Evolutionary conservation across 2,888 invertebrate genomes (phyloP).

Genomic region (Amaurobius ferox): DNA sequence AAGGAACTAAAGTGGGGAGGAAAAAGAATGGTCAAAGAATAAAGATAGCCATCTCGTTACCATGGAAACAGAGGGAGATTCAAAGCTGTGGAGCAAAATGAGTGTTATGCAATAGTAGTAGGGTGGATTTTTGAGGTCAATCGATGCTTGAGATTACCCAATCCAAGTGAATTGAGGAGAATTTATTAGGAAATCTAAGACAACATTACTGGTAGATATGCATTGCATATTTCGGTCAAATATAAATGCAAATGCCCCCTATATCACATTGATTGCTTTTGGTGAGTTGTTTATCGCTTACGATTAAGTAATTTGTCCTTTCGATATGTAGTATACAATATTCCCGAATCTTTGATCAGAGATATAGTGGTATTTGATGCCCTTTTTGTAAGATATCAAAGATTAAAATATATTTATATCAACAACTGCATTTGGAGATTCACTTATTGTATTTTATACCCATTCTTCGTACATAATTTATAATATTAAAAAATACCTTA

Average conservation of each 20-base stretch:
- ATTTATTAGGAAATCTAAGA: background rate
- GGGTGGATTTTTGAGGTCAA: conserved; percentile 3
- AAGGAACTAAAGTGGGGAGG: background rate
- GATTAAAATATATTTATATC: too few species aligned
- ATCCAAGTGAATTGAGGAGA: background rate
- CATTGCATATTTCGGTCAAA: background rate
- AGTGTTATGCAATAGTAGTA: background rate
- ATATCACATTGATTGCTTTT: too few species aligned
- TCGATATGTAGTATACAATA: too few species aligned
- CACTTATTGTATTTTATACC: too few species aligned
- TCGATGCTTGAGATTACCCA: conserved; percentile 6
- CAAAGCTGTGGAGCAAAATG: background rate
- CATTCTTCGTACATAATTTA: too few species aligned
- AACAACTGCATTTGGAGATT: too few species aligned
- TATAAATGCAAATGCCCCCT: conserved; percentile 1
- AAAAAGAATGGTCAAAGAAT: background rate
- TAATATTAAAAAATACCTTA: too few species aligned
- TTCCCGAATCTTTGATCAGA: too few species aligned
- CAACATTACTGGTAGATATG: background rate
- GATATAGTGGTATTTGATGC: too few species aligned
- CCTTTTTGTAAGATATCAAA: too few species aligned
- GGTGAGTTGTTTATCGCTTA: too few species aligned
- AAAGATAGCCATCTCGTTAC: background rate
- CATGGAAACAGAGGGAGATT: conserved; percentile 3
- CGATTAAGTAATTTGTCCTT: too few species aligned